These are phyloP conservation scores for Urocyon cinereoargenteus DNA, from an alignment of 2,797 vertebrate species.

Conservation along the genomic window DNA sequence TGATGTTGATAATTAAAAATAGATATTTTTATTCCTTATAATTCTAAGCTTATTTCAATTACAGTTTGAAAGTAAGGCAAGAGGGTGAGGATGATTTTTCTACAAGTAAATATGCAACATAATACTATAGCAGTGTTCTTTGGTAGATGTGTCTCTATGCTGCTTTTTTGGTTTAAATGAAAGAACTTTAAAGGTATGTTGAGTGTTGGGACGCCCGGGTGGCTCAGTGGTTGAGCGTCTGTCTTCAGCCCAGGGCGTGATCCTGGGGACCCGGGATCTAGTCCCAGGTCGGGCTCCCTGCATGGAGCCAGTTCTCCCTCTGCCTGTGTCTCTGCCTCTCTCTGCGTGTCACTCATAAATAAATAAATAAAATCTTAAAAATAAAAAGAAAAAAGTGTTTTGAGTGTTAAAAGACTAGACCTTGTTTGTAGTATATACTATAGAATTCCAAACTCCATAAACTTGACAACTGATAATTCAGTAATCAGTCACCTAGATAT, in stretches of 20 bases:
- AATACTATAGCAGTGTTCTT: not conserved
- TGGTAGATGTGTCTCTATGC: not conserved
- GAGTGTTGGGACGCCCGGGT: not conserved
- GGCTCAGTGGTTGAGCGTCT: no score
- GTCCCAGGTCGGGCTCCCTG: no score
- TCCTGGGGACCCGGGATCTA: no score
- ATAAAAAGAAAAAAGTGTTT: not conserved
- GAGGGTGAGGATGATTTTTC: not conserved
- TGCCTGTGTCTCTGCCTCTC: no score
- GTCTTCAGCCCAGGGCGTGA: no score
- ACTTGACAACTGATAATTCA: not conserved
- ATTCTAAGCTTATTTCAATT: conserved; percentile 11
- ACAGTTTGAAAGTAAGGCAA: conserved; percentile 6
- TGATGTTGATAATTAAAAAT: not conserved
- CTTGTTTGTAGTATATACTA: not conserved
- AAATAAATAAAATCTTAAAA: no score
- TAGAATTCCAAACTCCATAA: not conserved
- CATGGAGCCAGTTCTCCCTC: no score
- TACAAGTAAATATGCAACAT: not conserved
- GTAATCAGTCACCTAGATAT: not conserved
- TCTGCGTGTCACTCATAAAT: no score
- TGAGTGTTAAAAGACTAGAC: not conserved
- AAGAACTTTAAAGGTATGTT: not conserved
- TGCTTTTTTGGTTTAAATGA: not conserved
- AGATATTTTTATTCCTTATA: conserved; percentile 27